Evolutionary conservation across 2,888 invertebrate genomes (phyloP), one percentile per base, ranked within the genome.

Genomic region (Leptopilina myrica): DNA sequence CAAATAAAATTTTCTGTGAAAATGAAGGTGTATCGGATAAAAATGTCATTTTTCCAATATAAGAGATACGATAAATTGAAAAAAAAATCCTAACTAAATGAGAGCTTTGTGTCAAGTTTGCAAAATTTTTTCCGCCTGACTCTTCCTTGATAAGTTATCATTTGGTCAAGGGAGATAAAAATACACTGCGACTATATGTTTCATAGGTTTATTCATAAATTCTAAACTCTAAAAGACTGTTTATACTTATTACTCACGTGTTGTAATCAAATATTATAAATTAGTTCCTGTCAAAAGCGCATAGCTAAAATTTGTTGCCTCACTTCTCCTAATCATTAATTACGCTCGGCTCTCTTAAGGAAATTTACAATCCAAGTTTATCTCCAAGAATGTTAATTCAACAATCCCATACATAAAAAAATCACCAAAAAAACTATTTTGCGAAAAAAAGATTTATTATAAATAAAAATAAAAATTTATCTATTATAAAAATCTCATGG

Each of bases 131-230:
- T n/a, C 9, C 15, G 33, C 69, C 14, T 73, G 20, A 62, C 62
- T 20, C 20, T 15, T 62, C 5, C 15, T 1, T 59, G 53, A 73
- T 73, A 73, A 73, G 69, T 73, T 73, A 73, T 73, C 69, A n/a
- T 5, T 5, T 26, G 12, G 46, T 26, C 67, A 69, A 69, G 67
- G 15, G 26, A n/a, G 69, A 73, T 56, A 26, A 73, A 53, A 49
- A 9, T 20, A 20, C 49, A 46, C 46, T 46, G 46, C 26, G 12
- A 2, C 20, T 14, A 12, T 20, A 46, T 20, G 26, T 73, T 56
- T 73, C 53, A 73, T 5, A 56, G 14, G 26, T 69, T 33, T 53
- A 14, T 64, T 26, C 33, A 33, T 33, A 26, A 26, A 33, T 11
- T 14, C 12, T 4, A 5, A 26, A 20, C 20, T 20, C 20, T 20